Evolutionary conservation across 92 coral and sea anemone genomes (phyloP).

Genomic region (Phenganax stokvisi): DNA sequence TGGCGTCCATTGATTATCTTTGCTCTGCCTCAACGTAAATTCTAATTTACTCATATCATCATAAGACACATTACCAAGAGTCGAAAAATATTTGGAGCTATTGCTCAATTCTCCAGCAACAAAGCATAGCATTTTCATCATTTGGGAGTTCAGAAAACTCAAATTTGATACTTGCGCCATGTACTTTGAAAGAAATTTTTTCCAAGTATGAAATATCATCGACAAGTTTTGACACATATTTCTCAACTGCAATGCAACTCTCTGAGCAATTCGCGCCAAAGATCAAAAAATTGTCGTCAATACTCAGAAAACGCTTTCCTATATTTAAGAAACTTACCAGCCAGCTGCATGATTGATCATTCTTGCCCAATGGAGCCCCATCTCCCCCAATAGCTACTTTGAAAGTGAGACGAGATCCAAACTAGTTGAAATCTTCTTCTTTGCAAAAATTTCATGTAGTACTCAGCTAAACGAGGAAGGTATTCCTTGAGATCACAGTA

Average conservation of each 20-base stretch:
- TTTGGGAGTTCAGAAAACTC: slow-evolving; percentile 51
- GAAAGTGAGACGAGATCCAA: slow-evolving; percentile 50
- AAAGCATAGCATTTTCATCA: slow-evolving; percentile 51
- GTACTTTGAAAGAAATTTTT: slow-evolving; percentile 18
- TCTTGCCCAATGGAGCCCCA: slow-evolving; percentile 54
- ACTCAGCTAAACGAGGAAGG: slow-evolving; percentile 56
- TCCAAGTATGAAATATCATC: slow-evolving; percentile 46
- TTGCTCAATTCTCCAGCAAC: slow-evolving; percentile 41
- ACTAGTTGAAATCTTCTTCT: slow-evolving; percentile 56
- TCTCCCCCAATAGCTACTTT: slow-evolving; percentile 48
- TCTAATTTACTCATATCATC: slow-evolving; percentile 11
- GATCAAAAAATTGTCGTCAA: slow-evolving; percentile 37
- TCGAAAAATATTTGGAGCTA: slow-evolving; percentile 48
- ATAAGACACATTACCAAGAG: slow-evolving; percentile 46
- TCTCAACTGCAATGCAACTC: slow-evolving; percentile 30
- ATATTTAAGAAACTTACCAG: slow-evolving; percentile 51
- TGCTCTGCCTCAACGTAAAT: slow-evolving; percentile 47
- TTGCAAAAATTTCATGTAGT: slow-evolving; percentile 51
- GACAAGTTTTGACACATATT: slow-evolving; percentile 38
- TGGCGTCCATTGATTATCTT: slow-evolving; percentile 47
- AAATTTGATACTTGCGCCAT: slow-evolving; percentile 47
- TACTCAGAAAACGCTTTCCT: slow-evolving; percentile 43
- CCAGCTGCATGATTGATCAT: slow-evolving; percentile 55
- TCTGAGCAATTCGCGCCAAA: slow-evolving; percentile 53
- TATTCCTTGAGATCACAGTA: slow-evolving; percentile 53